A percentile compares a stretch with the other conserved stretches of the same genome.
Conservation (phyloP, 2,113 vertebrate species). For the Epinephelus cyanopodus region DNA sequence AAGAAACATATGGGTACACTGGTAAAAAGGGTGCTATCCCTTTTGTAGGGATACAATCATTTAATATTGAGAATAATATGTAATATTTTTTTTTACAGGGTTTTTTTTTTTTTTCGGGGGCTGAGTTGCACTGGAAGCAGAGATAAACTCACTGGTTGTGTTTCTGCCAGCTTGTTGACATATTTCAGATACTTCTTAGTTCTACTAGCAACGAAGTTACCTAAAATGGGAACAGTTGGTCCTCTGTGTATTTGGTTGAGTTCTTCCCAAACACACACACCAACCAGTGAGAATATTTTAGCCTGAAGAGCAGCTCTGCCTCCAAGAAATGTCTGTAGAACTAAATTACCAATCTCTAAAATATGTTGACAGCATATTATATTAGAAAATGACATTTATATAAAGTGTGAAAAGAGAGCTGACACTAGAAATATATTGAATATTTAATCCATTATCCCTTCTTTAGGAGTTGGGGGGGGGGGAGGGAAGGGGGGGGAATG, state of each 20-base stretch:
- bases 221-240: not conserved
- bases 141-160: not conserved
- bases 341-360: conserved; percentile 6
- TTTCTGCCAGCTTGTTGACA: conserved; percentile 1
- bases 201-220: not conserved
- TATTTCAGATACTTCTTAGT: conserved; percentile 9
- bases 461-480: conserved; percentile 5
- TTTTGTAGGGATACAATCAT: not conserved
- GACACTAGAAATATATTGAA: conserved; percentile 42
- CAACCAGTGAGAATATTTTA: not conserved
- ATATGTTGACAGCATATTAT: conserved; percentile 17
- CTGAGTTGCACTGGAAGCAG: not conserved
- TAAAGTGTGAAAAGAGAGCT: conserved; percentile 38
- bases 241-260: not conserved
- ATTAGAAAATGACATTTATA: conserved; percentile 29
- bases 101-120: conserved; percentile 1
- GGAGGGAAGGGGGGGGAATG: not conserved
- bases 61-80: conserved; percentile 1
- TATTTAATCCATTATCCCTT: conserved; percentile 36
- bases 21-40: not conserved
- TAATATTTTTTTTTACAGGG: not conserved
- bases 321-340: conserved; percentile 3
- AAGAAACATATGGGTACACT: conserved; percentile 8
- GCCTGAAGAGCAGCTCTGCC: not conserved
- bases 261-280: not conserved